Evolutionary conservation across 2,797 vertebrate species (phyloP).

Genomic region (Jordanella pulchra): DNA sequence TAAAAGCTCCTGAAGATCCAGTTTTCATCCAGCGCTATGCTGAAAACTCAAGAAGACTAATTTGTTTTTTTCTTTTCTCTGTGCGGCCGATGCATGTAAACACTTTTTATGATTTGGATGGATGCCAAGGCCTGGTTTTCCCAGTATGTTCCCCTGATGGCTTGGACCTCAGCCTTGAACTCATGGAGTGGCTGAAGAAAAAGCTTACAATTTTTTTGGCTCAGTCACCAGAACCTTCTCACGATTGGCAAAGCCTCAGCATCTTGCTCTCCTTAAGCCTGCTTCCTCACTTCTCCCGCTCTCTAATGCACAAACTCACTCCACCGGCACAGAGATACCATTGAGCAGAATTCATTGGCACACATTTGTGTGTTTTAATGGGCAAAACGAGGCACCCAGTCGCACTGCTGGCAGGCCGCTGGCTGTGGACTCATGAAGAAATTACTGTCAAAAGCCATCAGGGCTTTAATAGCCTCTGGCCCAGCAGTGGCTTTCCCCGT

Average conservation of each 20-base stretch:
- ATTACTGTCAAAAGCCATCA: slow-evolving; percentile 82
- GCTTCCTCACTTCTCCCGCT: slow-evolving; percentile 56
- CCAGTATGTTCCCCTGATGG: slow-evolving; percentile 56
- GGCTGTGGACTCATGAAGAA: slow-evolving; percentile 73
- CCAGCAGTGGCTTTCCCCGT: slow-evolving; percentile 47
- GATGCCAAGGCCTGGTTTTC: slow-evolving; percentile 55
- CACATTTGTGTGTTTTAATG: slow-evolving; percentile 76
- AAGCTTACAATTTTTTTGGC: slow-evolving; percentile 60
- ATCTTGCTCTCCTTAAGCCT: slow-evolving; percentile 38
- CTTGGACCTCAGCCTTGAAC: slow-evolving; percentile 56
- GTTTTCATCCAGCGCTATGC: slow-evolving; percentile 43
- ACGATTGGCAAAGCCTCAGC: slow-evolving; percentile 45
- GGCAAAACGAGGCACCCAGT: slow-evolving; percentile 73
- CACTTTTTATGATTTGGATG: slow-evolving; percentile 69
- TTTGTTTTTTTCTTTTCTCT: slow-evolving; percentile 49
- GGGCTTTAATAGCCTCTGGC: slow-evolving; percentile 74
- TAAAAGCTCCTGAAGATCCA: slow-evolving; percentile 16
- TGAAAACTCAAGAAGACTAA: slow-evolving; percentile 60
- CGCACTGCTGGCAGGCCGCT: slow-evolving; percentile 70
- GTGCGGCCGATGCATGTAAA: slow-evolving; percentile 65
- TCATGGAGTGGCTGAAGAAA: slow-evolving; percentile 66
- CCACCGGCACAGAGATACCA: slow-evolving; percentile 75
- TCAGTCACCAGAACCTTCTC: slow-evolving; percentile 45
- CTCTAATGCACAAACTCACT: slow-evolving; percentile 64
- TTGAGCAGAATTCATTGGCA: slow-evolving; percentile 76